Evolutionary conservation across 2,888 invertebrate genomes (phyloP).

Genomic region (Parnassius glacialis): DNA sequence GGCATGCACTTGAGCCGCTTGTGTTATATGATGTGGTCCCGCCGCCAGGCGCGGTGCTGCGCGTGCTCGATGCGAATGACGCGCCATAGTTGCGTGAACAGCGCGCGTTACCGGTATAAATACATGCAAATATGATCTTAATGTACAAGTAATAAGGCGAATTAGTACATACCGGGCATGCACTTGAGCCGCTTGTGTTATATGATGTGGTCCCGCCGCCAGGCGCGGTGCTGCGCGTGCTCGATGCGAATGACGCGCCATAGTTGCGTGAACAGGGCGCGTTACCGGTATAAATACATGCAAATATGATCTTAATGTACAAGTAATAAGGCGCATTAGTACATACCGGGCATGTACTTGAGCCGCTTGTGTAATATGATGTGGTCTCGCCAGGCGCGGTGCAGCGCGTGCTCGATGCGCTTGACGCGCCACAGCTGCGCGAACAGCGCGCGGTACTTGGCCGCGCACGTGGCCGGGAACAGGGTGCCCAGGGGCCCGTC

Average conservation of each 20-base stretch:
- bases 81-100: too few species aligned
- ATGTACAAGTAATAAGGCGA: neutral
- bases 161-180: slow-evolving; percentile 80
- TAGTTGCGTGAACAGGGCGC: slow-evolving; percentile 89
- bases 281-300: too few species aligned
- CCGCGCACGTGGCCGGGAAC: slow-evolving; percentile 86
- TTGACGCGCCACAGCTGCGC: slow-evolving; percentile 94
- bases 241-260: slow-evolving; percentile 65
- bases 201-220: slow-evolving; percentile 90
- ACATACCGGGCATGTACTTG: slow-evolving; percentile 83
- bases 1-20: slow-evolving; percentile 84
- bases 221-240: slow-evolving; percentile 89
- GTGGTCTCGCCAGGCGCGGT: slow-evolving; percentile 91
- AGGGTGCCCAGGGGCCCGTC: slow-evolving; percentile 94
- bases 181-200: slow-evolving; percentile 85
- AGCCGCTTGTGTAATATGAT: slow-evolving; percentile 87
- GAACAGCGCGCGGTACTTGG: slow-evolving; percentile 89
- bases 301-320: too few species aligned
- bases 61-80: slow-evolving; percentile 82
- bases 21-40: slow-evolving; percentile 88
- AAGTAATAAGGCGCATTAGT: neutral
- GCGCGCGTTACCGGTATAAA: too few species aligned
- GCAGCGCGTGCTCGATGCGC: slow-evolving; percentile 92
- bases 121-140: too few species aligned
- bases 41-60: slow-evolving; percentile 90